Conservation (phyloP, 1,140 invertebrate species). For the Drosophila paulistorum region DNA sequence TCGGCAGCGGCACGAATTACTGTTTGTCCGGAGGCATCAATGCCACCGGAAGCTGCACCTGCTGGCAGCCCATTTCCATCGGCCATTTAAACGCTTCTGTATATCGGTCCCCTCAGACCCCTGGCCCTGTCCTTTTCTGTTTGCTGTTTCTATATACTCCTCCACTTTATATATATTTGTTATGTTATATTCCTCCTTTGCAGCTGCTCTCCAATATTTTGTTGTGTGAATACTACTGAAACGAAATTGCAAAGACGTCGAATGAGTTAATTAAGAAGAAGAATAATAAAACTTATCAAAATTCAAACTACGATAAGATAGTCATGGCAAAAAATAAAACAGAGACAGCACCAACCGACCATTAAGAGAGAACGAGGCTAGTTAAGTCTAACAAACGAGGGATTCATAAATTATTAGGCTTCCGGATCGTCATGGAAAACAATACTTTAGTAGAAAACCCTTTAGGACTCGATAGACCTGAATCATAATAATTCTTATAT, state of each 20-base stretch:
- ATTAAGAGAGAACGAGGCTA: too few species aligned
- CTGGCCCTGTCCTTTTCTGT: constrained; percentile 29
- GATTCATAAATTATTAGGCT: too few species aligned
- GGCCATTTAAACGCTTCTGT: constrained; percentile 71
- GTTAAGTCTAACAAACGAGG: too few species aligned
- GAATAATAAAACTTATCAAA: constrained; percentile 20
- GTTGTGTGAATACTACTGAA: background rate
- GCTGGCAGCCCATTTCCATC: constrained; percentile 79
- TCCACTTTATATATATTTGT: background rate
- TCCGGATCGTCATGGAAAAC: too few species aligned
- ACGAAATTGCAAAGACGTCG: background rate
- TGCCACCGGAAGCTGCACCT: constrained; percentile 69
- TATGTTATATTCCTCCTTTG: background rate
- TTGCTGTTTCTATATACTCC: constrained; percentile 19
- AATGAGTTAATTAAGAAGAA: background rate
- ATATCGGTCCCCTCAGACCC: constrained; percentile 11
- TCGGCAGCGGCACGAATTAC: constrained; percentile 40
- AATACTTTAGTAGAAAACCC: too few species aligned
- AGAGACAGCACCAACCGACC: too few species aligned
- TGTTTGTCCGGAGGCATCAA: constrained; percentile 50
- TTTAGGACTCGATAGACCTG: too few species aligned
- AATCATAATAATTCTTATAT: too few species aligned
- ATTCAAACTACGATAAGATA: constrained; percentile 34
- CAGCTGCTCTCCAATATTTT: constrained; percentile 22
- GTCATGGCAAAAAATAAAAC: background rate